Evolutionary conservation across 2,113 vertebrate species (phyloP).

Genomic region (Natator depressus): DNA sequence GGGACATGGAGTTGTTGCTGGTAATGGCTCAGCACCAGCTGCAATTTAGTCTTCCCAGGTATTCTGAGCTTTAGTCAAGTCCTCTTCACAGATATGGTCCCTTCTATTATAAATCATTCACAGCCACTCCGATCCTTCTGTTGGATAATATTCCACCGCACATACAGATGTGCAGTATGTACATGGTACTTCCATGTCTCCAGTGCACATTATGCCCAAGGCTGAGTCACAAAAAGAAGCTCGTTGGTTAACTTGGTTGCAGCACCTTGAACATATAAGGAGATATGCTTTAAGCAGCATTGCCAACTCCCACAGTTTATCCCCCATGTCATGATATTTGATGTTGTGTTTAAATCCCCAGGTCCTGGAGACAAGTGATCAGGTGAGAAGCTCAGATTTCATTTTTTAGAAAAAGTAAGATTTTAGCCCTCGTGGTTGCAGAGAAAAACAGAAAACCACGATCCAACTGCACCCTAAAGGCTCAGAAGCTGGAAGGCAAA

Average conservation of each 20-base stretch:
- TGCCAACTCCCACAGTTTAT: not conserved
- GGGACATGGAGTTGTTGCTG: not conserved
- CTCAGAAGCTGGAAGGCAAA: not conserved
- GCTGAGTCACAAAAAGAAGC: not conserved
- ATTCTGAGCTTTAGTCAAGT: not conserved
- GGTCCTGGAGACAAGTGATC: not conserved
- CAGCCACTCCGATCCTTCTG: not conserved
- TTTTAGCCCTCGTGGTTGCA: too few relatives aligned
- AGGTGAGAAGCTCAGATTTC: not conserved
- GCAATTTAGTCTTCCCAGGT: not conserved
- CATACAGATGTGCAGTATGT: not conserved
- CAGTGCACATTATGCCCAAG: not conserved
- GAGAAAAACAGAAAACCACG: not conserved
- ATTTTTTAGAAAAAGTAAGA: not conserved
- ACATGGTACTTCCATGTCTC: not conserved
- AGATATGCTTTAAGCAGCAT: not conserved
- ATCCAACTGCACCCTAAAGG: not conserved
- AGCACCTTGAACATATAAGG: not conserved
- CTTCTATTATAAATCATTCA: not conserved
- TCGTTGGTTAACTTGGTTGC: not conserved
- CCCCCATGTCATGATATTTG: not conserved
- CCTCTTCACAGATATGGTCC: not conserved
- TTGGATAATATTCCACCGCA: not conserved
- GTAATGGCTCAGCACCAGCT: not conserved
- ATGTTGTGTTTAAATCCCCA: not conserved